phyloP scores from a whole-genome alignment of 2,797 vertebrate species.

The Cryptoblepharus egeriae region DNA sequence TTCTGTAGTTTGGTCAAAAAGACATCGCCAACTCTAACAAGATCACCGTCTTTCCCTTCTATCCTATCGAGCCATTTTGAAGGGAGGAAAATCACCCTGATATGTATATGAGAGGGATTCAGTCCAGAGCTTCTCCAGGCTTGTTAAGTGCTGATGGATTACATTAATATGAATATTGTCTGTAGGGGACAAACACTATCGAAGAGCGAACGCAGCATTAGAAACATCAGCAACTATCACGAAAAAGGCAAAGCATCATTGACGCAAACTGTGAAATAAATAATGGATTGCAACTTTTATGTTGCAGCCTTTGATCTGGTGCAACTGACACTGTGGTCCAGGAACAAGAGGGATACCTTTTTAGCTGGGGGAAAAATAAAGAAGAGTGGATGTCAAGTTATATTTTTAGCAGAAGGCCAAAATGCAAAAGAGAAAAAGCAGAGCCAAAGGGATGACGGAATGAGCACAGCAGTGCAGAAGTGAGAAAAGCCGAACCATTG shows the following conservation, averaged over 20 bases:
- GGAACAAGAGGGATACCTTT: slow-evolving; percentile 63
- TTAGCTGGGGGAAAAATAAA: slow-evolving; percentile 50
- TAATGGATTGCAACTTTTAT: slow-evolving; percentile 76
- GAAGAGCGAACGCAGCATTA: slow-evolving; percentile 48
- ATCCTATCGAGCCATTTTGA: slow-evolving; percentile 31
- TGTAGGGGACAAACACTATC: slow-evolving; percentile 62
- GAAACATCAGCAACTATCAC: slow-evolving; percentile 67
- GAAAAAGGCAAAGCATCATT: slow-evolving; percentile 40
- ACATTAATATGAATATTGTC: slow-evolving; percentile 57
- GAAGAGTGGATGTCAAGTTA: slow-evolving; percentile 60
- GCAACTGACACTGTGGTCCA: slow-evolving; percentile 70
- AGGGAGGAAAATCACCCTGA: slow-evolving; percentile 38
- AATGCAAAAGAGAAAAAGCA: slow-evolving; percentile 44
- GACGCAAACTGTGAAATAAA: slow-evolving; percentile 74
- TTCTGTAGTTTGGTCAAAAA: slow-evolving; percentile 28
- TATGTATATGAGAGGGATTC: slow-evolving; percentile 11
- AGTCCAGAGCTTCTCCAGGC: slow-evolving; percentile 3
- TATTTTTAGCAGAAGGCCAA: slow-evolving; percentile 67
- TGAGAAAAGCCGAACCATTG: slow-evolving; percentile 30
- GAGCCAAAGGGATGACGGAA: slow-evolving; percentile 49
- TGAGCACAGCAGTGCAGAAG: slow-evolving; percentile 43
- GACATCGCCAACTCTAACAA: background rate
- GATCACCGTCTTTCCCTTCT: slow-evolving; percentile 32
- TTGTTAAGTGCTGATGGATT: slow-evolving; percentile 61
- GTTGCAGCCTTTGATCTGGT: slow-evolving; percentile 72